Conservation (phyloP, 1,140 invertebrate species). For the Mizuhopecten yessoensis region DNA sequence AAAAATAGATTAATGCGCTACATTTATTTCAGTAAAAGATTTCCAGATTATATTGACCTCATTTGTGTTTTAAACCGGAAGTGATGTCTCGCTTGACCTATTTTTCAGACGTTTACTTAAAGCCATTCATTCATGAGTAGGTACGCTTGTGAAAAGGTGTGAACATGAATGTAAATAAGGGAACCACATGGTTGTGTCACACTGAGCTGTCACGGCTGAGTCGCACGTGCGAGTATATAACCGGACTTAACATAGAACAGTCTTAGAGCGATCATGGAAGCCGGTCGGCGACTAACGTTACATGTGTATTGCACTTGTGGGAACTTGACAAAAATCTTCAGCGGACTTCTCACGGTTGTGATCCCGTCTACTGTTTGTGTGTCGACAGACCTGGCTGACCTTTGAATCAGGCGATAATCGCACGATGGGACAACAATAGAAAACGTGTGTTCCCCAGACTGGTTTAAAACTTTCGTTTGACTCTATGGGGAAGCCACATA, state of each 20-base stretch:
- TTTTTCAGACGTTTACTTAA: conserved; percentile 19
- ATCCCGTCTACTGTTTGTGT: not conserved
- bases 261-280: not conserved
- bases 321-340: conserved; percentile 20
- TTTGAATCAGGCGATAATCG: conserved; percentile 53
- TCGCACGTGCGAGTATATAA: not conserved
- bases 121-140: conserved; percentile 55
- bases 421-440: conserved; percentile 44
- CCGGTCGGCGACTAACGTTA: not conserved
- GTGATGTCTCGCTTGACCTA: conserved; percentile 37
- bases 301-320: conserved; percentile 32
- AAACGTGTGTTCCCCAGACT: not conserved
- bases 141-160: conserved; percentile 43
- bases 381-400: conserved; percentile 30
- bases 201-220: conserved; percentile 3
- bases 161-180: conserved; percentile 45
- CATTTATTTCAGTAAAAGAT: not conserved
- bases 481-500: not conserved
- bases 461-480: not conserved
- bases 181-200: conserved; percentile 31
- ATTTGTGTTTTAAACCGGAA: not conserved
- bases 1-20: not conserved
- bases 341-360: conserved; percentile 30
- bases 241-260: not conserved
- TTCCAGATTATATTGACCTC: not conserved